These are phyloP conservation scores for Physocephala rufipes DNA, from an alignment of 2,888 invertebrate species.

Conservation along the genomic window DNA sequence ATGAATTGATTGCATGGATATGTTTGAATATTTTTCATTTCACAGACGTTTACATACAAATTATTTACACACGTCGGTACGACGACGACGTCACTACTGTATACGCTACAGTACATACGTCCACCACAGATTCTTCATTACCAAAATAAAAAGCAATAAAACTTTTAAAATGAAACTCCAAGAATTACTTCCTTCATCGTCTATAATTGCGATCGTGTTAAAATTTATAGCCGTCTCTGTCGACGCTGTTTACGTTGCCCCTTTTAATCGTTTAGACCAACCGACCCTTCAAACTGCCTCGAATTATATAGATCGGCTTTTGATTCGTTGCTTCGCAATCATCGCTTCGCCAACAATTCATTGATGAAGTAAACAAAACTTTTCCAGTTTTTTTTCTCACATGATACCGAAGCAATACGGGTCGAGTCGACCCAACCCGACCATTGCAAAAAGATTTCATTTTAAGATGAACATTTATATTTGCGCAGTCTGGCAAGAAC, in stretches of 20 bases:
- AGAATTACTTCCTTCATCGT: background rate
- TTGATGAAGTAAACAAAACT: background rate
- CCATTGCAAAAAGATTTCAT: conserved; percentile 17
- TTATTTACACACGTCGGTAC: background rate
- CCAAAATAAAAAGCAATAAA: too few species aligned
- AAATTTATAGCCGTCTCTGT: too few species aligned
- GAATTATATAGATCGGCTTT: background rate
- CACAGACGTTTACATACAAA: conserved; percentile 23
- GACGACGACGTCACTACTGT: too few species aligned
- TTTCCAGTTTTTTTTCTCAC: conserved; percentile 6
- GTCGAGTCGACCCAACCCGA: too few species aligned
- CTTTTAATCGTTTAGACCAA: background rate
- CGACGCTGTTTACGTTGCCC: too few species aligned
- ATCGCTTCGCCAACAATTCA: background rate
- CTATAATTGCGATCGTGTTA: background rate
- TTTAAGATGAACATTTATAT: conserved; percentile 4
- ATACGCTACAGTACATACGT: too few species aligned
- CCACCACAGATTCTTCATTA: too few species aligned
- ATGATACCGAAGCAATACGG: too few species aligned
- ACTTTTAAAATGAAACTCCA: background rate
- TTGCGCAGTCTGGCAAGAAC: conserved; percentile 25
- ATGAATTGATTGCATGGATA: too few species aligned
- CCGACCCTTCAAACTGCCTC: background rate
- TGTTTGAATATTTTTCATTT: background rate
- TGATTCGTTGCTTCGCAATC: background rate